Evolutionary conservation across 2,113 vertebrate genomes (phyloP).

Genomic region (Herpetotheres cachinnans): DNA sequence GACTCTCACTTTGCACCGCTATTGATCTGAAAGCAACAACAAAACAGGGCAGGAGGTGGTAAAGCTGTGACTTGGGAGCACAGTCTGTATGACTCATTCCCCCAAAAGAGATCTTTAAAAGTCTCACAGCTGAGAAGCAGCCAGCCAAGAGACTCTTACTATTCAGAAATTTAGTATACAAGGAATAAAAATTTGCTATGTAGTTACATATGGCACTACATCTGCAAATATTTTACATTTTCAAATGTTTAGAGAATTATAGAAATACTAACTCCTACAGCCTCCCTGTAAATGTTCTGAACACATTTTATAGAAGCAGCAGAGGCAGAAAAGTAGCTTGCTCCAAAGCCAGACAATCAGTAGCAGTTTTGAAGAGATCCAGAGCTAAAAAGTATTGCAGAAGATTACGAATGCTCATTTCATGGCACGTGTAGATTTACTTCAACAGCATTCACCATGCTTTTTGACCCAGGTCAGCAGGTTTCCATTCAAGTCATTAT

Average conservation of each 20-base stretch:
- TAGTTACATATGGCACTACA: neutral
- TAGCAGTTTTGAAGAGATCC: slow-evolving; percentile 17
- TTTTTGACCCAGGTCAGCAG: neutral
- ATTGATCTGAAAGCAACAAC: neutral
- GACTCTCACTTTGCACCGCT: neutral
- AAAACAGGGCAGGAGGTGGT: neutral
- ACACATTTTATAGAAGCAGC: slow-evolving; percentile 22
- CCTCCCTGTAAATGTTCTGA: slow-evolving; percentile 22
- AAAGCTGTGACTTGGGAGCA: neutral
- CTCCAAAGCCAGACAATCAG: neutral
- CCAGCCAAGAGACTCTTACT: slow-evolving; percentile 12
- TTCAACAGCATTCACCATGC: neutral
- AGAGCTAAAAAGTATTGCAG: neutral
- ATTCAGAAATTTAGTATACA: neutral
- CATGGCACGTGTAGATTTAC: neutral
- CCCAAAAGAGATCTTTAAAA: neutral
- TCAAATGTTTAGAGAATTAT: neutral
- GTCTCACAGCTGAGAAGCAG: slow-evolving; percentile 32
- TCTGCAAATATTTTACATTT: slow-evolving; percentile 55
- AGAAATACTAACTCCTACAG: neutral
- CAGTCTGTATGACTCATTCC: neutral
- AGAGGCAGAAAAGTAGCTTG: slow-evolving; percentile 5
- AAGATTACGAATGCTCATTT: neutral
- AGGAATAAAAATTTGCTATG: neutral
- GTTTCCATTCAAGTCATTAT: neutral